Evolutionary conservation across 2,797 vertebrate genomes (phyloP).

Genomic region (Myripristis jacobus): DNA sequence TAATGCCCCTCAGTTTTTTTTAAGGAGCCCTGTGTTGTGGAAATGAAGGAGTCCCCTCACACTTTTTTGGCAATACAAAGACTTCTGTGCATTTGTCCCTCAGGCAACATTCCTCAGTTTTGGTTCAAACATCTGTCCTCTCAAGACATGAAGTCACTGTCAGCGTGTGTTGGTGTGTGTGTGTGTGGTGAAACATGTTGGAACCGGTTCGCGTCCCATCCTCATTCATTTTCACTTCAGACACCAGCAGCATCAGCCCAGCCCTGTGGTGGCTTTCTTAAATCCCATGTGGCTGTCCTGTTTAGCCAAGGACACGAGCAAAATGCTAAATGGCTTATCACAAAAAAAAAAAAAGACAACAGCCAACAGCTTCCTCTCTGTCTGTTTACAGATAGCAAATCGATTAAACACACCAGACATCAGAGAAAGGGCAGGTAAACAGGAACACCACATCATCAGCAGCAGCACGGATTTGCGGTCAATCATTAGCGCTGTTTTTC

Average conservation of each 20-base stretch:
- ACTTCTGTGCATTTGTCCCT: not conserved
- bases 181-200: conserved; percentile 52
- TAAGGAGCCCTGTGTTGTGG: not conserved
- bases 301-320: not conserved
- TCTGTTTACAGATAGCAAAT: not conserved
- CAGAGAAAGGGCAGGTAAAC: conserved; percentile 2
- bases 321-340: not conserved
- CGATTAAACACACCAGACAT: conserved; percentile 23
- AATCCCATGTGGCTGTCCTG: not conserved
- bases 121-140: not conserved
- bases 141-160: not conserved
- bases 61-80: conserved; percentile 15
- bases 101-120: conserved; percentile 37
- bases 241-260: not conserved
- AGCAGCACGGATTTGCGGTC: conserved; percentile 1
- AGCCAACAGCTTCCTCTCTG: not conserved
- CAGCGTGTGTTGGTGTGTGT: conserved; percentile 40
- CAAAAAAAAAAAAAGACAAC: not conserved
- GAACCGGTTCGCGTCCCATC: conserved; percentile 42
- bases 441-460: conserved; percentile 15
- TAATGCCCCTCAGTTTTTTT: not conserved
- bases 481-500: conserved; percentile 47
- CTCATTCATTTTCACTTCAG: too few relatives aligned
- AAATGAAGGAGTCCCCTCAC: conserved; percentile 27
- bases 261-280: not conserved